Conservation (phyloP, 30 jellyfish, hydroid and myxozoan genomes). For the Euphysa ruthae region DNA sequence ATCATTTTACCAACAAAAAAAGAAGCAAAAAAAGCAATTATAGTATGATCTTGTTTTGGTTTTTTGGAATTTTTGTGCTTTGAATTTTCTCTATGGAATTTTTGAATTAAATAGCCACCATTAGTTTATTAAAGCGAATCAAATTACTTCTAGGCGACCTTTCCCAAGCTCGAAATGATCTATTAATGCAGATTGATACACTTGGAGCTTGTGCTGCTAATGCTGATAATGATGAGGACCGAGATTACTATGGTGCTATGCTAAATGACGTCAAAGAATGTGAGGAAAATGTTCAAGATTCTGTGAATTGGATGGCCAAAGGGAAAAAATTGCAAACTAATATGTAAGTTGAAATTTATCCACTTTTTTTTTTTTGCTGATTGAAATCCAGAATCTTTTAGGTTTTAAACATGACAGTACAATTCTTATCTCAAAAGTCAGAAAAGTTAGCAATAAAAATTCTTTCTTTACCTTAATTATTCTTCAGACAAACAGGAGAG, state of each 20-base stretch:
- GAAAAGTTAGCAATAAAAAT: too few species aligned
- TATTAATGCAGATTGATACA: neutral
- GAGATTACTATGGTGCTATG: neutral
- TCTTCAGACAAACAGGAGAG: too few species aligned
- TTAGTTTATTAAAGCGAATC: neutral
- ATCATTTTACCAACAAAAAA: too few species aligned
- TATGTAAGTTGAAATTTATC: slow-evolving; percentile 56
- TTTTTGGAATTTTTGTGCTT: too few species aligned
- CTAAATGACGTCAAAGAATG: slow-evolving; percentile 17
- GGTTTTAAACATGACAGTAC: too few species aligned
- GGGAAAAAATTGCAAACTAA: slow-evolving; percentile 45
- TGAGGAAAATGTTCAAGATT: neutral
- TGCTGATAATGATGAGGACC: slow-evolving; percentile 4
- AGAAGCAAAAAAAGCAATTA: too few species aligned
- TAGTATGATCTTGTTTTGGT: too few species aligned
- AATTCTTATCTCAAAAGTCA: too few species aligned
- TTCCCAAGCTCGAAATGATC: slow-evolving; percentile 5
- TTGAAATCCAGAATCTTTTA: too few species aligned
- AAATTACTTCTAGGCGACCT: slow-evolving; percentile 23
- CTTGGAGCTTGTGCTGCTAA: neutral
- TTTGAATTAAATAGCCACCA: neutral
- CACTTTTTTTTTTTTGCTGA: too few species aligned
- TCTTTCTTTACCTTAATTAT: too few species aligned
- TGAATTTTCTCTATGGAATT: neutral
- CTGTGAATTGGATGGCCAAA: slow-evolving; percentile 18